Base-by-base conservation (phyloP, 2,797 vertebrate genomes). In the Odontamblyopus rebecca region DNA sequence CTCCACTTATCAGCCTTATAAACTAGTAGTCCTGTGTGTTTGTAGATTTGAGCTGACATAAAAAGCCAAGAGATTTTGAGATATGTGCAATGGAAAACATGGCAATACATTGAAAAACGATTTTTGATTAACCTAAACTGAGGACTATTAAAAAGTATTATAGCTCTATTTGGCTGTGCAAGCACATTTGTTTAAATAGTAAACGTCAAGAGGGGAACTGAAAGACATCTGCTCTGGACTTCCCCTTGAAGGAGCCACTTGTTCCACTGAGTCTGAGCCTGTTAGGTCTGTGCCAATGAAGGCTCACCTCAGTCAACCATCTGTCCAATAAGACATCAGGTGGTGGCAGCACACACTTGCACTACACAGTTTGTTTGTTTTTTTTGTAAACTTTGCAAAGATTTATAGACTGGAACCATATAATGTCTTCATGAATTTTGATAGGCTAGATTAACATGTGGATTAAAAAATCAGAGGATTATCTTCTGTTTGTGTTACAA, bases 211-310 rank as follows among this genome's bases (percentile, higher is more conserved):
- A 84, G 62, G 85, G 86, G 89, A 92, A 91, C 68, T n/a, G 68
- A 90, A 85, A 89, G 84, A 82, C 87, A 90, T 89, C 85, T 89
- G 89, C 66, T 84, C 29, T 72, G 68, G 72, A 89, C 88, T 91
- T 89, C 84, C 88, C 80, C 76, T 79, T 56, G 59, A 70, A 77
- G 73, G 54, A 16, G 6, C 70, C 74, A 74, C 77, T 85, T 79
- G 59, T 78, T 48, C 13, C 44, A 71, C 59, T 73, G 32, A 60
- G 26, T 41, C 64, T 76, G 62, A 27, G 11, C 1, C 62, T 72
- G 38, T 61, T 61, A 30, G 61, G 59, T 44, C 30, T 50, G 59
- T 32, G 70, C 70, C 82, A 89, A 70, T 75, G 54, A 68, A 61
- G 32, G 69, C 29, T 41, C 59, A 57, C 61, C 77, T 72, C 18